Conservation (phyloP, 1,140 invertebrate genomes). For the Pogonomyrmex barbatus region DNA sequence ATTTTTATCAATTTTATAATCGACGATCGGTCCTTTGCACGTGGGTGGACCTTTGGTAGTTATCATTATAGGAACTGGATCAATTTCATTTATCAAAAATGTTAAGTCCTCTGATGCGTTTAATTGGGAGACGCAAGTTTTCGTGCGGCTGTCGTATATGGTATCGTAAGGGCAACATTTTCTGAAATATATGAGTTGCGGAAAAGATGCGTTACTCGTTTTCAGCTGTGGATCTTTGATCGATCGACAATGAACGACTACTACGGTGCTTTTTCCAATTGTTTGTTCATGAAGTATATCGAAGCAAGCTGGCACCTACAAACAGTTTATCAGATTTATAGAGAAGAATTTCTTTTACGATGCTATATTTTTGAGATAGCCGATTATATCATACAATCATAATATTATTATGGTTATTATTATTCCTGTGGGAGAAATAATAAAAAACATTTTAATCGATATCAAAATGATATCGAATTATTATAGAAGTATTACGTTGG, state of each 20-base stretch:
- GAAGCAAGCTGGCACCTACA: conserved; percentile 64
- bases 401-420: not conserved
- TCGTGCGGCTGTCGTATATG: conserved; percentile 51
- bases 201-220: not conserved
- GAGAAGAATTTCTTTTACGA: not conserved
- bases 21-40: conserved; percentile 67
- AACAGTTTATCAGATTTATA: conserved; percentile 36
- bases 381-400: not conserved
- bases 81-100: conserved; percentile 15
- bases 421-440: too few species aligned
- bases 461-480: too few species aligned
- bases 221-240: not conserved
- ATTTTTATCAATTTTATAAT: conserved; percentile 52
- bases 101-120: not conserved
- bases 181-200: conserved; percentile 48
- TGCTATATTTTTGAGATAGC: conserved; percentile 33
- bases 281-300: conserved; percentile 62
- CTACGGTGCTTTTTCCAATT: not conserved
- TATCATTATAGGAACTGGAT: conserved; percentile 26
- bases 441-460: not conserved
- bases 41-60: conserved; percentile 26
- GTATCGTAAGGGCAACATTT: conserved; percentile 66
- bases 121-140: conserved; percentile 40
- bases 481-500: too few species aligned
- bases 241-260: conserved; percentile 67